Evolutionary conservation across 2,113 vertebrate genomes (phyloP).

Genomic region (Athene cunicularia): DNA sequence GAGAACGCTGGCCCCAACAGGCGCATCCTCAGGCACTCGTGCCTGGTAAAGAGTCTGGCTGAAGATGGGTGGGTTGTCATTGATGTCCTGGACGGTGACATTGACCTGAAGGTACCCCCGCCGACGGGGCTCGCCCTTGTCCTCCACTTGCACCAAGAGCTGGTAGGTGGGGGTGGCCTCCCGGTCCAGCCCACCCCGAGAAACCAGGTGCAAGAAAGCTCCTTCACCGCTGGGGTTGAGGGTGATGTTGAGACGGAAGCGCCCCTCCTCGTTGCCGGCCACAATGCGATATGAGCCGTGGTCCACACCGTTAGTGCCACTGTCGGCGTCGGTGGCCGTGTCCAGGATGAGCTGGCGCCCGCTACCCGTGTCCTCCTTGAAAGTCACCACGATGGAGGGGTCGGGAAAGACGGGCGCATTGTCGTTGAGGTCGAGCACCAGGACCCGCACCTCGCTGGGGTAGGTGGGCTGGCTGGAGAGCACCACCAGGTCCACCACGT

Average conservation of each 20-base stretch:
- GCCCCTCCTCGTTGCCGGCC: slow-evolving; percentile 89
- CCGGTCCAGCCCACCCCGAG: slow-evolving; percentile 90
- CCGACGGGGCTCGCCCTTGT: slow-evolving; percentile 91
- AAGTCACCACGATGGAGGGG: slow-evolving; percentile 90
- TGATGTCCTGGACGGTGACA: slow-evolving; percentile 94
- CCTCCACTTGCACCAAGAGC: slow-evolving; percentile 92
- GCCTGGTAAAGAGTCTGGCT: slow-evolving; percentile 87
- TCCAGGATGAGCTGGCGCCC: slow-evolving; percentile 97
- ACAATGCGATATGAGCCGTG: slow-evolving; percentile 94
- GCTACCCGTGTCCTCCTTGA: slow-evolving; percentile 95
- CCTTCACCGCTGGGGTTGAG: slow-evolving; percentile 98
- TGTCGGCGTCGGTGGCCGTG: slow-evolving; percentile 93
- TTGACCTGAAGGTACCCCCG: slow-evolving; percentile 95
- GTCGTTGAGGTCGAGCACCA: slow-evolving; percentile 95
- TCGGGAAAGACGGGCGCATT: slow-evolving; percentile 96
- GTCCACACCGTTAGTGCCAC: slow-evolving; percentile 92
- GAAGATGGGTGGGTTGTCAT: slow-evolving; percentile 94
- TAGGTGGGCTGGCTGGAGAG: slow-evolving; percentile 97
- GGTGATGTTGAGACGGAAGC: slow-evolving; percentile 93
- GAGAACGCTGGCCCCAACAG: slow-evolving; percentile 89
- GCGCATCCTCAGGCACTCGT: slow-evolving; percentile 89
- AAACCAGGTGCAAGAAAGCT: slow-evolving; percentile 95
- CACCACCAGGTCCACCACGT: slow-evolving; percentile 94
- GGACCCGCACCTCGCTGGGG: slow-evolving; percentile 93
- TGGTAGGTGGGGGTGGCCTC: slow-evolving; percentile 89